These are phyloP conservation scores for Charadrius vociferus DNA, from an alignment of 2,113 vertebrate genomes.

Conservation along the genomic window DNA sequence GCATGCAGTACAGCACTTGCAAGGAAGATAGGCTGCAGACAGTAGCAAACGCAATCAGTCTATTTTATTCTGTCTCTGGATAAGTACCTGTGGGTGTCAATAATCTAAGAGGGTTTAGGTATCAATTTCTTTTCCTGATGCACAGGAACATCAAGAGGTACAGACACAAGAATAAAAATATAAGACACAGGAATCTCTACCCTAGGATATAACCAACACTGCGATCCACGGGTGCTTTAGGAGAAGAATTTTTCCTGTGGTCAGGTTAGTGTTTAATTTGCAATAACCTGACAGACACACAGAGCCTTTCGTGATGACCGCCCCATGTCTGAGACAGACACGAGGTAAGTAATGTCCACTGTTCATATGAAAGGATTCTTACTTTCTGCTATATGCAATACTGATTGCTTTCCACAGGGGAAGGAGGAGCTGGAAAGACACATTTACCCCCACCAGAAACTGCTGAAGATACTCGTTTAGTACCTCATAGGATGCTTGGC, in stretches of 20 bases:
- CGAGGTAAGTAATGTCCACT: accelerated
- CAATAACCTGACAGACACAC: neutral
- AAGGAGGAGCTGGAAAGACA: neutral
- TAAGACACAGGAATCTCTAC: neutral
- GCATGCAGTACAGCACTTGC: neutral
- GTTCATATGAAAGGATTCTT: neutral
- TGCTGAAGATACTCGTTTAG: neutral
- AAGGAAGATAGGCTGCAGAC: neutral
- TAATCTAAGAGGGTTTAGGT: neutral
- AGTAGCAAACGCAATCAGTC: neutral
- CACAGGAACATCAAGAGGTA: neutral
- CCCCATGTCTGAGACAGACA: neutral
- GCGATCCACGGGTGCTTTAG: neutral
- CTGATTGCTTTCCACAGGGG: neutral
- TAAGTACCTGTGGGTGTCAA: neutral
- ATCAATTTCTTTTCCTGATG: neutral
- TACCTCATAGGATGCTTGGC: neutral
- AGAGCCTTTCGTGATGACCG: neutral
- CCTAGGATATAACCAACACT: neutral
- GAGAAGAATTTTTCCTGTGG: neutral
- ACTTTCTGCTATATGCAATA: neutral
- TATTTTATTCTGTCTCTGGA: neutral
- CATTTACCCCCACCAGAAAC: neutral
- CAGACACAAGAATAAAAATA: neutral
- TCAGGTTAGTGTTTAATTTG: neutral